Conservation (phyloP, 2,113 vertebrate species). For the Grallaria varia region DNA sequence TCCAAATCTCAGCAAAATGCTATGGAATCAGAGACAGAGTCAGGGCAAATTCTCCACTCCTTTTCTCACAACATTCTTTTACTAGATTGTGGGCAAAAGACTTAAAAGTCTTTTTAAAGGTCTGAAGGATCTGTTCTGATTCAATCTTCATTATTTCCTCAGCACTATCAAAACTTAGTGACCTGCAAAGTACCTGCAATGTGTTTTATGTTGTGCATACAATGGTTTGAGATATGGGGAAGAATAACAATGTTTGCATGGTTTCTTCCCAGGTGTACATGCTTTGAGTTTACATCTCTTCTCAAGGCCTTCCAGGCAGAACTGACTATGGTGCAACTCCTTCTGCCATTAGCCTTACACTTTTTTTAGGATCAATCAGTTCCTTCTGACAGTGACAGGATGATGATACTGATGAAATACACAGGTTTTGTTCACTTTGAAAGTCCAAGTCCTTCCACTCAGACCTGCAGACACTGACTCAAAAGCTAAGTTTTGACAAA, state of each 20-base stretch:
- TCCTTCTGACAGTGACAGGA: neutral
- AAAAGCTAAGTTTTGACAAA: neutral
- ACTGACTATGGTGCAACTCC: neutral
- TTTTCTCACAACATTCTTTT: neutral
- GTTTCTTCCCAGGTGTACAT: neutral
- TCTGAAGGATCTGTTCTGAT: neutral
- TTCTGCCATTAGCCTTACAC: neutral
- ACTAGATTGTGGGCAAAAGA: neutral
- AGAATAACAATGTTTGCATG: neutral
- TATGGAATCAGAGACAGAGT: neutral
- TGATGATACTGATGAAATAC: rapidly evolving
- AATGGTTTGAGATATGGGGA: neutral
- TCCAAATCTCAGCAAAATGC: neutral
- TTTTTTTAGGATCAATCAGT: neutral
- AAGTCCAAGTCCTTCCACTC: neutral
- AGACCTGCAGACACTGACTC: neutral
- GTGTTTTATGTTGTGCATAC: neutral
- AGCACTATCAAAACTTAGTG: neutral
- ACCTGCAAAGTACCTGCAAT: neutral
- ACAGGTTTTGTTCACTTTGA: neutral
- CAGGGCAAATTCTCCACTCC: neutral
- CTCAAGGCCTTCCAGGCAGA: neutral
- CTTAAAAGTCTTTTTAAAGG: neutral
- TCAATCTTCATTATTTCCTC: neutral
- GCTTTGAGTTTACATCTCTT: neutral